A percentile compares a stretch with the other conserved stretches of the same genome.
These are phyloP conservation scores for Eubasilissa regina DNA, from an alignment of 1,140 invertebrate species.

Conservation along the genomic window DNA sequence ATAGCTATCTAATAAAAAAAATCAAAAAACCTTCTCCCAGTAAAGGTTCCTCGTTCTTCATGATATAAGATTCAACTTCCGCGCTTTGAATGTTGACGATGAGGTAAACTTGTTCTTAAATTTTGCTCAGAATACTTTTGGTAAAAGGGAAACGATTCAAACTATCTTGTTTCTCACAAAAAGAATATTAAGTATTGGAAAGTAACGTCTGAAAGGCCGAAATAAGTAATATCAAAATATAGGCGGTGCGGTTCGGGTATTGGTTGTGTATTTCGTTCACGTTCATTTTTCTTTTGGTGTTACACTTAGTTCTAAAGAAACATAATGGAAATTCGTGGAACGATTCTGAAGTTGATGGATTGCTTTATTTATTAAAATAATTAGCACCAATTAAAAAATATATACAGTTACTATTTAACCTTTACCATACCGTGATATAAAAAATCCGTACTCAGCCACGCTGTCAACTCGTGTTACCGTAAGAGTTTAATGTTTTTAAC, in stretches of 20 bases:
- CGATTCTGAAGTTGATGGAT: conserved; percentile 49
- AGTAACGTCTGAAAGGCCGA: conserved; percentile 48
- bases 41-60: background rate
- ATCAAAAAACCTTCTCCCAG: background rate
- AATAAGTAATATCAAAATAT: conserved; percentile 57
- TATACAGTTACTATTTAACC: too few relatives aligned
- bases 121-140: background rate
- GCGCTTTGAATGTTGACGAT: background rate
- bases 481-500: too few relatives aligned
- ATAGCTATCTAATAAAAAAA: background rate
- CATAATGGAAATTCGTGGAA: conserved; percentile 56
- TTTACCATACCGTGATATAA: too few relatives aligned
- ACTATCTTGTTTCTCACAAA: conserved; percentile 32
- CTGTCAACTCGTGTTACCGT: too few relatives aligned
- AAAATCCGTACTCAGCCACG: too few relatives aligned
- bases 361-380: conserved; percentile 55
- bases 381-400: conserved; percentile 6
- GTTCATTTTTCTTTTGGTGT: conserved; percentile 50
- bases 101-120: background rate
- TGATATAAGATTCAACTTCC: background rate
- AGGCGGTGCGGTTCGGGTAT: background rate
- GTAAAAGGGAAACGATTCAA: background rate
- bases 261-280: conserved; percentile 49
- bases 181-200: conserved; percentile 48
- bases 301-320: conserved; percentile 59